Evolutionary conservation across 2,888 invertebrate genomes (phyloP), one percentile per base, ranked within the genome.

Genomic region (Macrosiphum euphorbiae): DNA sequence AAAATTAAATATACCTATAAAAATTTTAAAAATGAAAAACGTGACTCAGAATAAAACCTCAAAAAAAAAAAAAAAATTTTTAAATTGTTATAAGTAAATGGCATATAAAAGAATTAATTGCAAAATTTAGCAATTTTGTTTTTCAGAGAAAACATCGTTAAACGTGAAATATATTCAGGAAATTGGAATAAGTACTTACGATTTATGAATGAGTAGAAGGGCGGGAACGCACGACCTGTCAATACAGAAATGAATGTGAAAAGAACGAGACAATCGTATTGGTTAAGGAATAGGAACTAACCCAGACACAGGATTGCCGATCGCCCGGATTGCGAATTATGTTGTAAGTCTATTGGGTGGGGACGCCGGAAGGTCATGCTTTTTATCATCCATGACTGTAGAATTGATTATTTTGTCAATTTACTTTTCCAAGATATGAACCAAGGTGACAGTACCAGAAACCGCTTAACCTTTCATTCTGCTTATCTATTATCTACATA

Each of bases 321-420:
- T 84, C 35, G 78, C 20, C 78, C 7, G 2, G 78, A 84, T 61
- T 84, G 85, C 92, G 8, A 85, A 88, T 44, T 26, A 78, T 89
- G 88, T 89, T 24, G 61, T 52, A 92, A 87, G 13, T 13, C n/a
- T 28, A 44, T 78, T 87, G 92, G 92, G 78, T 16, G 88, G 92
- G 88, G 78, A 44, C 26, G 24, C 41, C 16, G n/a, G 11, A 92
- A 92, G 88, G 92, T 92, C 92, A 88, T 11, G n/a, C 0, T 2
- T 92, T 92, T 88, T 92, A 61, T 67, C 50, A 3, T 91, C 91
- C 91, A 91, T 91, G 91, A 91, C 7, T n/a, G 11, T 13, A 44
- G 13, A 89, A 90, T 86, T 86, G 67, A 87, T 91, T 44, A 86
- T 24, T 41, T 85, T 11, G 10, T 10, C 3, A 44, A 91, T 61